Evolutionary conservation across 2,113 vertebrate genomes (phyloP).

Genomic region (Chloroceryle aenea): DNA sequence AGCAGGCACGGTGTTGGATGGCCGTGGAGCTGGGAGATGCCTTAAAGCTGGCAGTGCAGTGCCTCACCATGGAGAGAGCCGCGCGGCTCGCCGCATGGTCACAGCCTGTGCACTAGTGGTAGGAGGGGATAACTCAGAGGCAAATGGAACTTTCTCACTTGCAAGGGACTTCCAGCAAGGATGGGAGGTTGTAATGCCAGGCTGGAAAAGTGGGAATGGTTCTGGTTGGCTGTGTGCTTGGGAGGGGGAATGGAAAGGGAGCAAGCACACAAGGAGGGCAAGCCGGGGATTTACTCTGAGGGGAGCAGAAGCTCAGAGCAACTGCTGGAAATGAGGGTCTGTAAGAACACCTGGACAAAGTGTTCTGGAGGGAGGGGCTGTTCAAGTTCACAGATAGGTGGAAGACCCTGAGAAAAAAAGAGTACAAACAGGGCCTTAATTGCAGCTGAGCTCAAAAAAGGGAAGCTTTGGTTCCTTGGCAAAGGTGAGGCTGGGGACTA

Average conservation of each 20-base stretch:
- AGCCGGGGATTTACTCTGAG: neutral
- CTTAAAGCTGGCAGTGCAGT: neutral
- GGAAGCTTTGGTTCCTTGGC: neutral
- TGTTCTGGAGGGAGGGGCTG: neutral
- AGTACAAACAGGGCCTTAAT: neutral
- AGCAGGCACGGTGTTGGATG: fast-evolving
- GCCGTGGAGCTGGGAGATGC: neutral
- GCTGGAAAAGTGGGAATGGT: neutral
- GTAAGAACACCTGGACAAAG: neutral
- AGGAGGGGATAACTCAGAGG: fast-evolving
- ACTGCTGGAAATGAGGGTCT: neutral
- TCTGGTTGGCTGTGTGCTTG: neutral
- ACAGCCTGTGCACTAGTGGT: fast-evolving
- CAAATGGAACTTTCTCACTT: fast-evolving
- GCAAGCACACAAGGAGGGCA: neutral
- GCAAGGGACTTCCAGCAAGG: neutral
- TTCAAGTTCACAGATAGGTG: neutral
- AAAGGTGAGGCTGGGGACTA: neutral
- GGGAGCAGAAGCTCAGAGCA: neutral
- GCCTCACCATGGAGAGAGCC: neutral
- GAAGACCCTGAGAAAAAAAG: neutral
- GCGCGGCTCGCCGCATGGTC: fast-evolving
- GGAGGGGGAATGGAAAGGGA: neutral
- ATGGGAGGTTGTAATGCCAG: fast-evolving
- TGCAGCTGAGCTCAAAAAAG: neutral